Conservation (phyloP, 2,888 invertebrate species). For the Nipponacmea schrenckii region DNA sequence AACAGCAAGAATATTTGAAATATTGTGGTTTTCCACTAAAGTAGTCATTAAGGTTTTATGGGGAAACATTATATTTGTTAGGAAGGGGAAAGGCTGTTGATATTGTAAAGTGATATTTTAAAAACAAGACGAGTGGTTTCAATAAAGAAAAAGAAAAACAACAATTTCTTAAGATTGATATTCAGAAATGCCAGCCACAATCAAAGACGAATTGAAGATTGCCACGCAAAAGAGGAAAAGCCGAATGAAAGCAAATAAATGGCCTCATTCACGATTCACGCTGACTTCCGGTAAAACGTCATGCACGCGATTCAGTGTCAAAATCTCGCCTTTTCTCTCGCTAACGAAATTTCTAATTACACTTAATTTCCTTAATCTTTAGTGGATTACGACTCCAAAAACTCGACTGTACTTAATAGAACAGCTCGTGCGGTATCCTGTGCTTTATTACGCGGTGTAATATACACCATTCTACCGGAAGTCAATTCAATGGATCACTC, state of each 20-base stretch:
- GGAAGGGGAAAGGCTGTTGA: background rate
- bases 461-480: constrained; percentile 45
- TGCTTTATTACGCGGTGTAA: constrained; percentile 42
- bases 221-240: constrained; percentile 16
- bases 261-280: constrained; percentile 22
- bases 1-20: no score
- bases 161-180: background rate
- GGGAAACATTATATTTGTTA: constrained; percentile 3
- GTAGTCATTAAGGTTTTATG: no score
- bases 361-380: constrained; percentile 29
- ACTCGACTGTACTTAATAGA: constrained; percentile 29
- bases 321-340: constrained; percentile 11
- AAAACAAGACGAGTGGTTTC: constrained; percentile 3
- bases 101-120: constrained; percentile 2
- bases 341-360: constrained; percentile 31
- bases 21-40: no score
- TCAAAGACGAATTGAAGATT: constrained; percentile 2
- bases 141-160: constrained; percentile 1
- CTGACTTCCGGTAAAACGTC: constrained; percentile 26
- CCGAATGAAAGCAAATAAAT: constrained; percentile 28
- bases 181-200: constrained; percentile 2
- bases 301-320: constrained; percentile 17
- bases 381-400: constrained; percentile 19
- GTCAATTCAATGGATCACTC: constrained; percentile 34
- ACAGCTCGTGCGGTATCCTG: constrained; percentile 46